phyloP scores from a whole-genome alignment of 2,113 vertebrate species.

The Cyphomyrus plagiostoma region DNA sequence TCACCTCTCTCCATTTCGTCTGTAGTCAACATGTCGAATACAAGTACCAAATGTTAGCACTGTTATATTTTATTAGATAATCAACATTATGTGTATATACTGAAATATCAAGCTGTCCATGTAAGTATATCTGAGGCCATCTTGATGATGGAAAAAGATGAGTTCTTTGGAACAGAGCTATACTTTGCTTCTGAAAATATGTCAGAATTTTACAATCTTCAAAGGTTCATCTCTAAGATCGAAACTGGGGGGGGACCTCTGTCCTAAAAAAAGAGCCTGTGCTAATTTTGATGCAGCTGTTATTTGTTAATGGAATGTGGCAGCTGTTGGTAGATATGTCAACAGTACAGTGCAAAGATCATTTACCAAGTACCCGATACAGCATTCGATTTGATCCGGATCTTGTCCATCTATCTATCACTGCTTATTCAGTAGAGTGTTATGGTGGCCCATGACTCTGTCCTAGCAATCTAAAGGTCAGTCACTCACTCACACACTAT shows the following conservation, averaged over 20 bases:
- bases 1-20: neutral
- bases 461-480: neutral
- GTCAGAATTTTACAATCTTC: neutral
- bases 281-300: too few species aligned
- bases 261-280: too few species aligned
- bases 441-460: neutral
- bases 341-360: too few species aligned
- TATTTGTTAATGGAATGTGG: too few species aligned
- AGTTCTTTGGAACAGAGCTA: neutral
- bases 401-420: neutral
- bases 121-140: neutral
- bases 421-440: neutral
- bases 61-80: neutral
- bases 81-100: neutral
- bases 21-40: neutral
- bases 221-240: neutral
- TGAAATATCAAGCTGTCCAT: neutral
- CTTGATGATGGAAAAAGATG: neutral
- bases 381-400: neutral
- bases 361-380: neutral
- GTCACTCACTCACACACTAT: neutral
- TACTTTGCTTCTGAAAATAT: conserved; percentile 9
- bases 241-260: too few species aligned
- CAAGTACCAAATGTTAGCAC: neutral
- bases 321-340: too few species aligned